Base-by-base conservation (phyloP, 2,888 invertebrate species). In the Philonicus albiceps region DNA sequence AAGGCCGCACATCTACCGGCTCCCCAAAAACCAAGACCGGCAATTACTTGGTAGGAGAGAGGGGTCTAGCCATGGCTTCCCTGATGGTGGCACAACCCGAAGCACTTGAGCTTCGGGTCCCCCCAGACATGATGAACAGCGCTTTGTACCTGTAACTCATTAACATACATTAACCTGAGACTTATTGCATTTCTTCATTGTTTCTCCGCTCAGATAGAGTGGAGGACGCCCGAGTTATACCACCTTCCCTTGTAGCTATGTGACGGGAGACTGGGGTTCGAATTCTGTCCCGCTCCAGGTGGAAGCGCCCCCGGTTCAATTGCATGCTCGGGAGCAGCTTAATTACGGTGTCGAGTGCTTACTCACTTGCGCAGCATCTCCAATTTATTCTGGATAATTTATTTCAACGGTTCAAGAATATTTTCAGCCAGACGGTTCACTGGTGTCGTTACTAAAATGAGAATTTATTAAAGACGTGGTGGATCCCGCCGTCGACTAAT, bases 161-260 rank as follows among this genome's bases (percentile, higher is more conserved):
- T 87, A 86, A 75, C 81, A 86, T 86, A 87, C 83, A 76, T 86
- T 83, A 86, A 86, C 86, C 85, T 72, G 13, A 83, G 64, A 81
- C 81, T 87, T 87, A 86, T 83, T 86, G 86, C 81, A 87, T 74
- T 86, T 87, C 78, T 87, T 78, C 75, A 87, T 87, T 85, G 85
- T 86, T 81, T 75, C 74, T 49, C 43, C 27, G 37, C n/a, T 27
- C 22, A 81, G 72, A 31, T 27, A 30, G 27, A n/a, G 22, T 7
- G 19, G 13, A 84, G 27, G 11, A n/a, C 30, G 6, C 22, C 30
- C 40, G 16, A 19, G n/a, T n/a, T n/a, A 40, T 53, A 55, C 2
- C 2, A 80, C 53, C 81, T 81, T 81, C 55, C 49, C n/a, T n/a
- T n/a, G 73, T 73, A 16, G 43, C 73, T 27, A n/a, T n/a, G n/a